Percentiles rank a stretch among this genome's conserved stretches.
Conservation (phyloP, 2,797 vertebrate species). For the Odontamblyopus lacepedii region DNA sequence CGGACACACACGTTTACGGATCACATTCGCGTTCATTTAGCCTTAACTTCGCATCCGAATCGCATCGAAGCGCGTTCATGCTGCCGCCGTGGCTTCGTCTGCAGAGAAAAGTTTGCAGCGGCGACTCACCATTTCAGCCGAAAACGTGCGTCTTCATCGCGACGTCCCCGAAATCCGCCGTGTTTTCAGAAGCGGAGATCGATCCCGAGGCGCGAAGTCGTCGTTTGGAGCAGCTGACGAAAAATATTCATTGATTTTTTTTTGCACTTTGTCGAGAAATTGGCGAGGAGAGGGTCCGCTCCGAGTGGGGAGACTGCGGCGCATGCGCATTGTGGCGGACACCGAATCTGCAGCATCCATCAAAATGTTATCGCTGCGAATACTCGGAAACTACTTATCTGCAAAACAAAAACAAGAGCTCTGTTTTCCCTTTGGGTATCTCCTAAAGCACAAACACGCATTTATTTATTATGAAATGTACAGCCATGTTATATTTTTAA, state of each 20-base stretch:
- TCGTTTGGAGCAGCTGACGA: background rate
- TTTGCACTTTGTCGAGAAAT: slow-evolving; percentile 44
- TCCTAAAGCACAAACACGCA: too few relatives aligned
- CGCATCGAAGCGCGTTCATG: background rate
- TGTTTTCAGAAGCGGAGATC: background rate
- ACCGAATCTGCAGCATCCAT: background rate
- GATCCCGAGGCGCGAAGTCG: background rate
- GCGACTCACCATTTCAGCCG: slow-evolving; percentile 74
- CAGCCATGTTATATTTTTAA: too few relatives aligned
- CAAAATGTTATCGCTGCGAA: background rate
- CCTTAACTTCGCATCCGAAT: background rate
- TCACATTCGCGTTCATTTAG: background rate
- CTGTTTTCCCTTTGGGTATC: background rate
- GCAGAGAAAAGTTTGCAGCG: slow-evolving; percentile 53
- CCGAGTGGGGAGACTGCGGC: slow-evolving; percentile 27
- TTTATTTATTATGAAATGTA: too few relatives aligned
- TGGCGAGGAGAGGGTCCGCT: slow-evolving; percentile 56
- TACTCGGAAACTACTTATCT: background rate
- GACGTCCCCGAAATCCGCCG: slow-evolving; percentile 7
- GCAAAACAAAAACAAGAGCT: background rate
- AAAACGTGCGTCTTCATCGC: slow-evolving; percentile 22
- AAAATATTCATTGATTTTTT: slow-evolving; percentile 32
- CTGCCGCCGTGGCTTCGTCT: slow-evolving; percentile 20
- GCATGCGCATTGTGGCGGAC: slow-evolving; percentile 64
- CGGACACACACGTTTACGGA: background rate